Evolutionary conservation across 1,140 invertebrate species (phyloP).

Genomic region (Prorops nasuta): DNA sequence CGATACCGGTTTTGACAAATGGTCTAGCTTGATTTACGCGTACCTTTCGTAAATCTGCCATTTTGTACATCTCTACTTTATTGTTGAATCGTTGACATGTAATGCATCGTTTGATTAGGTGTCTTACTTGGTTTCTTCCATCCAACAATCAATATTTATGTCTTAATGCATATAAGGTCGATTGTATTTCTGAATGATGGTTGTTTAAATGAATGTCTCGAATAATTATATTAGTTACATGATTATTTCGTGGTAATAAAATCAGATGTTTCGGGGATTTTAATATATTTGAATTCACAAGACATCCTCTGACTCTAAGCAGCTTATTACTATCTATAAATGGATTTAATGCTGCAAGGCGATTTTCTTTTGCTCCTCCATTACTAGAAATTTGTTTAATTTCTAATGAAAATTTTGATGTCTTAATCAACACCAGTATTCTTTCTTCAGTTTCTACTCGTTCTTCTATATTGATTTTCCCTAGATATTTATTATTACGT

Average conservation of each 20-base stretch:
- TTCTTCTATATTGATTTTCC: too few species aligned
- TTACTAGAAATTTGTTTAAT: too few species aligned
- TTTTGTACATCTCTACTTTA: neutral
- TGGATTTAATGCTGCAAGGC: neutral
- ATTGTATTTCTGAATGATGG: neutral
- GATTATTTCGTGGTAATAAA: neutral
- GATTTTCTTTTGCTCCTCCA: too few species aligned
- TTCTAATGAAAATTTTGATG: too few species aligned
- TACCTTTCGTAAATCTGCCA: neutral
- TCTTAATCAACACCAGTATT: too few species aligned
- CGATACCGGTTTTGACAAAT: neutral
- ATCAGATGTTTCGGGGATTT: neutral
- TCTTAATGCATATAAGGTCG: neutral
- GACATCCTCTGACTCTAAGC: neutral
- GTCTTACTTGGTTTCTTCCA: neutral
- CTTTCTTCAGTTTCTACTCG: too few species aligned
- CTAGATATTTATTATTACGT: too few species aligned
- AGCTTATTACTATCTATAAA: neutral
- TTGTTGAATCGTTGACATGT: neutral
- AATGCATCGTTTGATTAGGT: neutral
- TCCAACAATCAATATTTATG: neutral
- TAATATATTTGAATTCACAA: neutral
- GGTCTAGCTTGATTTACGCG: neutral
- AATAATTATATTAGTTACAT: neutral
- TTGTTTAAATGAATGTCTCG: neutral